phyloP scores from a whole-genome alignment of 2,888 invertebrate genomes.

The Idaea dimidiata region DNA sequence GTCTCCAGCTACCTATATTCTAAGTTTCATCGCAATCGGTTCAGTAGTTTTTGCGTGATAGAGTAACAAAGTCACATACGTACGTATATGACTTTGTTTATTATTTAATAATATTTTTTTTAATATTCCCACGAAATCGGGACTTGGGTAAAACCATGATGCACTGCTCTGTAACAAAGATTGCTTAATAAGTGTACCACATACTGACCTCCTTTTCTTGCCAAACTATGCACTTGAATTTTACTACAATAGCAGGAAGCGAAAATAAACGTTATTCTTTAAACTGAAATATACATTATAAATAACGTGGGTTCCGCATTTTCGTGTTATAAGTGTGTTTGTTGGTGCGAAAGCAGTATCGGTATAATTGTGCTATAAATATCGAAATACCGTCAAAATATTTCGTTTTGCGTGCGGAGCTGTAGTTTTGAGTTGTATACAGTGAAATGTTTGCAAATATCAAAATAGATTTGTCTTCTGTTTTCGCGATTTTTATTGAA shows the following conservation, averaged over 20 bases:
- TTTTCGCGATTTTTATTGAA: no score
- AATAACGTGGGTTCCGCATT: not conserved
- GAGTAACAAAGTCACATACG: no score
- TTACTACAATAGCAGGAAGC: not conserved
- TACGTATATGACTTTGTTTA: no score
- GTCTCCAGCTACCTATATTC: no score
- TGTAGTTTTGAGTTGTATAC: not conserved
- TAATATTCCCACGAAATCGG: no score
- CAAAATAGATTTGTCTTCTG: not conserved
- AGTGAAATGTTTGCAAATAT: not conserved
- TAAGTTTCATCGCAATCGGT: no score
- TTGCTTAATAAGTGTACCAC: not conserved
- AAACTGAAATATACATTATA: not conserved
- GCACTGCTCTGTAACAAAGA: not conserved
- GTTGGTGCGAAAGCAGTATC: not conserved
- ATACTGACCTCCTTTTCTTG: not conserved
- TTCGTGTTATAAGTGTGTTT: not conserved
- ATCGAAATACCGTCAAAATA: not conserved
- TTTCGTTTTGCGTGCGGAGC: not conserved
- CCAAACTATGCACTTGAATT: not conserved
- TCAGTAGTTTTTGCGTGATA: no score
- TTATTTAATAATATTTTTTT: no score
- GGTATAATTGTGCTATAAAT: not conserved
- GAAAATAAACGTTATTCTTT: not conserved
- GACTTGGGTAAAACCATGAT: no score